Conservation (phyloP, 2,113 vertebrate species). For the Tinamus guttatus region DNA sequence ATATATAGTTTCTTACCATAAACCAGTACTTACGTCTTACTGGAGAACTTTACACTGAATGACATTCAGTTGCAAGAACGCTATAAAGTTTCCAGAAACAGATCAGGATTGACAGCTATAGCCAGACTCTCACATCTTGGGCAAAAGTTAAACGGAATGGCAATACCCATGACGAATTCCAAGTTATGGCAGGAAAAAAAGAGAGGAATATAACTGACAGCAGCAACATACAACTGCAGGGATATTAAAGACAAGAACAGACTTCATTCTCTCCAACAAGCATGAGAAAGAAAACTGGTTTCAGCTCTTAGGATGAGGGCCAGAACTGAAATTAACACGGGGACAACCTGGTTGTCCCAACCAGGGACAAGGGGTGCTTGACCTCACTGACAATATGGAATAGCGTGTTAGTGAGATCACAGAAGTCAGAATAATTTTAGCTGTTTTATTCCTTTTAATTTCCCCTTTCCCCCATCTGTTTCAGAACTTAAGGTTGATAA, state of each 20-base stretch:
- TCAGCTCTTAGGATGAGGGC: neutral
- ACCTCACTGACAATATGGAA: neutral
- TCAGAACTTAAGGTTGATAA: neutral
- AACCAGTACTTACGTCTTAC: neutral
- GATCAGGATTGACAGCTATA: rapidly evolving
- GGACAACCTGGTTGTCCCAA: too few relatives aligned
- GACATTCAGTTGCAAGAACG: neutral
- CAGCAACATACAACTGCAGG: neutral
- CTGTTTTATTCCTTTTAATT: neutral
- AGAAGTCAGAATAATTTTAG: neutral
- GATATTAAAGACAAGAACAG: neutral
- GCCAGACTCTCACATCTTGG: neutral
- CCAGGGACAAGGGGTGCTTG: neutral
- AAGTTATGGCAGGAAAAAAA: neutral
- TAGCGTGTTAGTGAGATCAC: neutral
- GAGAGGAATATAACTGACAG: neutral
- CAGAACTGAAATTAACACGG: too few relatives aligned
- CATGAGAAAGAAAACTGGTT: neutral
- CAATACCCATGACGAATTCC: neutral
- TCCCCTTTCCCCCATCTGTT: neutral
- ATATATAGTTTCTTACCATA: neutral
- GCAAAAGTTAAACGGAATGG: rapidly evolving
- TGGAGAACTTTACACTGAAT: neutral
- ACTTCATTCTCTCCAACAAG: neutral
- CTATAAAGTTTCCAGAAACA: neutral